Evolutionary conservation across 1,140 invertebrate species (phyloP).

Genomic region (Centruroides vittatus): DNA sequence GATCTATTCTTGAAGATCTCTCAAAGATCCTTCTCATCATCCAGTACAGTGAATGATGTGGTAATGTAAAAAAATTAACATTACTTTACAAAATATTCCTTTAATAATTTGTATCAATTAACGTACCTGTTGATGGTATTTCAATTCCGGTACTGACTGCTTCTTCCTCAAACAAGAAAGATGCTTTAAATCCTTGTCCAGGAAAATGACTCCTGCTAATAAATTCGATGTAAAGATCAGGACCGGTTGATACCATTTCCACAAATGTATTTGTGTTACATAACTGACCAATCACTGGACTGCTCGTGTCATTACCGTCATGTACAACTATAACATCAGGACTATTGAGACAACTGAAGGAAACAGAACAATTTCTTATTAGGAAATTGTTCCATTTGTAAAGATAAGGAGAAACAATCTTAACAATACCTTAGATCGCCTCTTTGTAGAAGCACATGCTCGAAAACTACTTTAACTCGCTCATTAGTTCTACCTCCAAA

Average conservation of each 20-base stretch:
- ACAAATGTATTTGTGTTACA: constrained; percentile 60
- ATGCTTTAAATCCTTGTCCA: constrained; percentile 70
- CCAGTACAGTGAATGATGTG: too few species aligned
- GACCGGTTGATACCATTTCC: constrained; percentile 61
- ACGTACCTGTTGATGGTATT: too few species aligned
- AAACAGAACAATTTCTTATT: background rate
- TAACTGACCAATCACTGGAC: constrained; percentile 57
- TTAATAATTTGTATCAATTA: too few species aligned
- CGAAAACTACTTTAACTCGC: constrained; percentile 29
- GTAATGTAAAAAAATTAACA: too few species aligned
- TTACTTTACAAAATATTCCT: too few species aligned
- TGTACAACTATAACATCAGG: constrained; percentile 64
- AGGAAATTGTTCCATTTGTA: background rate
- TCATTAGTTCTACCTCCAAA: constrained; percentile 39
- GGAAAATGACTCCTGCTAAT: constrained; percentile 62
- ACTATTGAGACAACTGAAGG: constrained; percentile 53
- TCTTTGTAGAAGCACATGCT: constrained; percentile 25
- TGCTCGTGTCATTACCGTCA: constrained; percentile 46
- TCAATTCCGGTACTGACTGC: too few species aligned
- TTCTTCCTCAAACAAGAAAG: constrained; percentile 46
- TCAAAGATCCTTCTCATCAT: too few species aligned
- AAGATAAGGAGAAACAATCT: background rate
- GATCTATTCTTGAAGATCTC: too few species aligned
- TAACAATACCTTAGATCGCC: constrained; percentile 22
- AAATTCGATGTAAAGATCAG: constrained; percentile 64